Evolutionary conservation across 2,797 vertebrate species (phyloP).

Genomic region (Poeciliopsis presidionis): DNA sequence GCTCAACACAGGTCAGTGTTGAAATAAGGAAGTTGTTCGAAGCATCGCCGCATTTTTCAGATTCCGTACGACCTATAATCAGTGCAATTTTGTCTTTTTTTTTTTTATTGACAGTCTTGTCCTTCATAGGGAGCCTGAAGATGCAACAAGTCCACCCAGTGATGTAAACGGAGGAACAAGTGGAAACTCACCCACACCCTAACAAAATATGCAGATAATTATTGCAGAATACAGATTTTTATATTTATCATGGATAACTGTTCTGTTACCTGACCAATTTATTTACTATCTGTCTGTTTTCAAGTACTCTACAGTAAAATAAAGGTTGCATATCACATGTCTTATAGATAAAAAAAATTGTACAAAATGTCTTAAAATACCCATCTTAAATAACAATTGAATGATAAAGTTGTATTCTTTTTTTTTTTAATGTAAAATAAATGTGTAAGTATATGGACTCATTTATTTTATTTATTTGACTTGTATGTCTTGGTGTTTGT

Average conservation of each 20-base stretch:
- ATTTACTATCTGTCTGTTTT: neutral
- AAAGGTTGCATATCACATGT: neutral
- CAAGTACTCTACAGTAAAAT: neutral
- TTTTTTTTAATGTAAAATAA: neutral
- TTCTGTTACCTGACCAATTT: neutral
- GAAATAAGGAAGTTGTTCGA: conserved; percentile 23
- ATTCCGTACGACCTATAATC: neutral
- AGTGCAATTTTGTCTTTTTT: neutral
- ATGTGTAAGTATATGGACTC: neutral
- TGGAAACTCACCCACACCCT: neutral
- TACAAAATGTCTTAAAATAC: neutral
- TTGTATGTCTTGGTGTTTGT: neutral
- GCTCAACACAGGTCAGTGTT: conserved; percentile 68
- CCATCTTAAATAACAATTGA: neutral
- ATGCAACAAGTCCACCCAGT: conserved; percentile 29
- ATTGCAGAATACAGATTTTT: neutral
- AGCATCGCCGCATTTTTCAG: conserved; percentile 33
- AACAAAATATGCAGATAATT: neutral
- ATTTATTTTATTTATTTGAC: neutral
- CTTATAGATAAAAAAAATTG: neutral
- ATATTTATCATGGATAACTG: neutral
- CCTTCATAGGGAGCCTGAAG: conserved; percentile 49
- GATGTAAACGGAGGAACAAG: conserved; percentile 35
- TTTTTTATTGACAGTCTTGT: conserved; percentile 6
- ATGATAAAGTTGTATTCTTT: neutral